Evolutionary conservation across 2,113 vertebrate genomes (phyloP).

Genomic region (Microcebus griseorufus): DNA sequence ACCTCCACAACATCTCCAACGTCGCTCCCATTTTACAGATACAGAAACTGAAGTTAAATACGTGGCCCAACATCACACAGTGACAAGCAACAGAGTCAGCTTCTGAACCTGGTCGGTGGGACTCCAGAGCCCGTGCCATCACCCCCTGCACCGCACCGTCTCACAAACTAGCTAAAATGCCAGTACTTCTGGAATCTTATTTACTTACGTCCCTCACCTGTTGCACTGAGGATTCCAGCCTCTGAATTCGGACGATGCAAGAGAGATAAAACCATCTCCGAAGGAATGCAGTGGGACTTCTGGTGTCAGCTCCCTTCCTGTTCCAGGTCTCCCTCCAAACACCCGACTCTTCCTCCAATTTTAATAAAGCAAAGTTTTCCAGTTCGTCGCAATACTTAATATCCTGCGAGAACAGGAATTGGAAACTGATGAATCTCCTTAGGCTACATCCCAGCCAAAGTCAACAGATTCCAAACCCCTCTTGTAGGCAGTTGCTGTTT

Average conservation of each 20-base stretch:
- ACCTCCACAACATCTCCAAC: background rate
- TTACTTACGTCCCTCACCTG: background rate
- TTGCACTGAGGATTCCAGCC: background rate
- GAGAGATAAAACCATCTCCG: slow-evolving; percentile 31
- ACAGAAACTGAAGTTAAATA: background rate
- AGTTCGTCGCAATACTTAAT: slow-evolving; percentile 65
- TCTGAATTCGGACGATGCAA: background rate
- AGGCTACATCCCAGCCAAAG: slow-evolving; percentile 55
- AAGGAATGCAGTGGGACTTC: slow-evolving; percentile 32
- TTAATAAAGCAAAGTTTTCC: slow-evolving; percentile 68
- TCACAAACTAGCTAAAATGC: background rate
- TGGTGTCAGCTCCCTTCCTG: slow-evolving; percentile 56
- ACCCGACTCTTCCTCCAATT: slow-evolving; percentile 68
- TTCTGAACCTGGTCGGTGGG: background rate
- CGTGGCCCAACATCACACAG: background rate
- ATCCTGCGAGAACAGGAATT: slow-evolving; percentile 75
- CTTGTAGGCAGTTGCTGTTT: slow-evolving; percentile 52
- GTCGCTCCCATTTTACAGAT: background rate
- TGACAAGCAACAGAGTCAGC: background rate
- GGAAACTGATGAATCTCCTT: slow-evolving; percentile 70
- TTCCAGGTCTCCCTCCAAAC: slow-evolving; percentile 53
- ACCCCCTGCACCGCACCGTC: background rate
- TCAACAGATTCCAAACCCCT: slow-evolving; percentile 71
- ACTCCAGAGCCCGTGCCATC: background rate
- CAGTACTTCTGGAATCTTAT: background rate